Evolutionary conservation across 2,113 vertebrate species (phyloP), one percentile per base, ranked within the genome.

Genomic region (Tamias sibiricus): DNA sequence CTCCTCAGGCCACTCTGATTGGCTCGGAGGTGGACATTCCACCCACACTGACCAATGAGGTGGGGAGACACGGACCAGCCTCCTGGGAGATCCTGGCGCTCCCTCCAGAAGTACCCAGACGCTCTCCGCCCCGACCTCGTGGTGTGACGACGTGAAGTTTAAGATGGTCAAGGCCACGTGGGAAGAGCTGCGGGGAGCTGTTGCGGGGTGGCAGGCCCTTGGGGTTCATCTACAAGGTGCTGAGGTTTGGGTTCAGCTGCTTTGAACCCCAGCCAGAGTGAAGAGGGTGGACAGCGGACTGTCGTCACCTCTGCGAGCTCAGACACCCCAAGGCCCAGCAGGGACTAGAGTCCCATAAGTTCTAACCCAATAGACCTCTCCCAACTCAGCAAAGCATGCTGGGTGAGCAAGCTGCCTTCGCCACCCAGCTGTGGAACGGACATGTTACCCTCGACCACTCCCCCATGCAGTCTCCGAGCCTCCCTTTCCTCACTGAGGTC

Each of bases 271-370:
- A 35, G n/a, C 74, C 24, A 37, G 40, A 49, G 80, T 26, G 66
- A 87, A 69, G 76, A 87, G 66, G 72, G 37, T 52, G 77, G 30
- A 14, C 20, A 6, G 37, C 17, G 3, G 54, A 26, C 1, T 2
- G 32, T 0, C 0, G 26, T 68, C 4, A 0, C 62, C 35, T 44
- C 12, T 26, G 37, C 6, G 26, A 22, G 86, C 52, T 71, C n/a
- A 19, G 52, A 7, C 3, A 8, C 72, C 42, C 10, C 24, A 62
- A 32, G 16, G 30, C 62, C 90, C 26, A 32, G 42, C 35, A 10
- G 1, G 20, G 47, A 10, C 69, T n/a, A 42, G 49, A 52, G 14
- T 59, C n/a, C 49, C 72, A 13, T 28, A 26, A 47, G 26, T 16
- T 11, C 62, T 16, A 49, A 32, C 83, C n/a, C 5, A 11, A 30